A percentile compares a stretch with the other conserved stretches of the same genome.
phyloP scores from a whole-genome alignment of 2,888 invertebrate species.

The Leptopilina drosophilae region DNA sequence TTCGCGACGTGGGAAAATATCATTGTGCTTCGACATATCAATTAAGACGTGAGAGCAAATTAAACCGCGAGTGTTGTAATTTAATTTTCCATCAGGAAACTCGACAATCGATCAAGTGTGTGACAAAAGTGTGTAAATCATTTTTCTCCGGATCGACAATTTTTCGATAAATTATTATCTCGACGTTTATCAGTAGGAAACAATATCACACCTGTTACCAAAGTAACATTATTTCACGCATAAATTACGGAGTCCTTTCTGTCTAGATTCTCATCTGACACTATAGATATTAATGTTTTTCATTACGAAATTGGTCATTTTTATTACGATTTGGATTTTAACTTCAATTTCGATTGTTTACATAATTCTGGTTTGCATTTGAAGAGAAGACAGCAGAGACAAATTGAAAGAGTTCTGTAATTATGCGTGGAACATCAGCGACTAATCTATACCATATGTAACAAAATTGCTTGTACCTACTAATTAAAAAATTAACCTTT shows the following conservation, averaged over 20 bases:
- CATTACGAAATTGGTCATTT: too few species aligned
- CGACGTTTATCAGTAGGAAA: slow-evolving; percentile 34
- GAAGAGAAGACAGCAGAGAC: not conserved
- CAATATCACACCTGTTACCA: slow-evolving; percentile 32
- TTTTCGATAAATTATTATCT: not conserved
- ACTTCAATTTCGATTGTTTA: too few species aligned
- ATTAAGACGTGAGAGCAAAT: not conserved
- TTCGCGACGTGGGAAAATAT: slow-evolving; percentile 13
- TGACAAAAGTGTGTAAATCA: slow-evolving; percentile 46
- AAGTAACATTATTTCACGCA: slow-evolving; percentile 1
- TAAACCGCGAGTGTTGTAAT: slow-evolving; percentile 52
- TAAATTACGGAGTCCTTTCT: not conserved
- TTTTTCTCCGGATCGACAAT: slow-evolving; percentile 12
- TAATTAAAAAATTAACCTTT: not conserved
- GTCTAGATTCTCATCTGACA: not conserved
- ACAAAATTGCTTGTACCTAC: slow-evolving; percentile 4
- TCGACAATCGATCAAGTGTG: slow-evolving; percentile 45
- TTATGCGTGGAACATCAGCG: not conserved
- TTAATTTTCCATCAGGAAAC: slow-evolving; percentile 16
- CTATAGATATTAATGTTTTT: not conserved
- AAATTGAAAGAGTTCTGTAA: not conserved
- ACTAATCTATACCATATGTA: not conserved
- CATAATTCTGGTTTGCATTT: too few species aligned
- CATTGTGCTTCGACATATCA: slow-evolving; percentile 10
- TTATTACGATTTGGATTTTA: too few species aligned